Base-by-base conservation (phyloP, 2,888 invertebrate species). In the Cheilosia grossa region DNA sequence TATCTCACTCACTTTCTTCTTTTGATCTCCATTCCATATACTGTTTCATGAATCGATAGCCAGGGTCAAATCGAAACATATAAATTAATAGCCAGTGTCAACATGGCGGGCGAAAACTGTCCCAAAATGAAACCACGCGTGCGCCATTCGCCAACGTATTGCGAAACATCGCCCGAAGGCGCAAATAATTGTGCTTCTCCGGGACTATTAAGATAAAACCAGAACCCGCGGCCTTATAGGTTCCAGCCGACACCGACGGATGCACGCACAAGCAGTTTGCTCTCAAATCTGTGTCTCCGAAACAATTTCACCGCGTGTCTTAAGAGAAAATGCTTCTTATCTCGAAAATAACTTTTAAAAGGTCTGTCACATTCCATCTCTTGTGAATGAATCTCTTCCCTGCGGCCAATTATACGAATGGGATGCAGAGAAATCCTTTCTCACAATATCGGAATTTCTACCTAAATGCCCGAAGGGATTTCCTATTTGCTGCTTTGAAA, bases 101-200 rank as follows among this genome's bases (percentile, higher is more conserved):
- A 80, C 37, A 37, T 61, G 42, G 75, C 70, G 44, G 74, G 69
- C 49, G 61, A 53, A 75, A 85, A 75, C 75, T 75, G 83, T 80
- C 81, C 75, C 83, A 80, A 81, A 81, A 81, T 27, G 13, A 17
- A n/a, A n/a, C n/a, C n/a, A 9, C 67, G 27, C 56, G 67, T 69
- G 73, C 49, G 67, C 66, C 58, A 37, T 19, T 58, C 67, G 59
- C 40, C 40, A n/a, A 24, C 56, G 56, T 17, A 17, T 37, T 19
- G 19, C 40, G n/a, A 40, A 69, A 40, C 61, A 72, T 70, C 61
- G 66, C 66, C 82, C 40, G 64, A 88, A 89, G 89, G 89, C 89
- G 89, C 89, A 89, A 89, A 89, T 88, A 89, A 89, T 89, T 89
- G 88, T 88, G 87, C 87, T 88, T 88, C 88, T 88, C 87, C 87